Evolutionary conservation across 2,888 invertebrate species (phyloP).

Genomic region (Leptogaster cylindrica): DNA sequence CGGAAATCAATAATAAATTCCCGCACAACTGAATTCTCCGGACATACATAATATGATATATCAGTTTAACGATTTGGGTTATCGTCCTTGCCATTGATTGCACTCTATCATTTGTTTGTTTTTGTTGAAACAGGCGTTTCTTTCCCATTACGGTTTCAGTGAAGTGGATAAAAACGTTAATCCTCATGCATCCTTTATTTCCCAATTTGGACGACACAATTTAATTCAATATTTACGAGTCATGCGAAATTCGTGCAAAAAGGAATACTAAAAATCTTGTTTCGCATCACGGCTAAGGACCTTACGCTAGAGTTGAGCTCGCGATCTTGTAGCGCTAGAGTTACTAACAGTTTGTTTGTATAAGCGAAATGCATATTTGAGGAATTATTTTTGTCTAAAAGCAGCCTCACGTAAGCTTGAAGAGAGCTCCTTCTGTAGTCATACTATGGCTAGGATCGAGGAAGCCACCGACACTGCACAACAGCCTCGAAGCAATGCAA

Average conservation of each 20-base stretch:
- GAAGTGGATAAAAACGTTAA: background rate
- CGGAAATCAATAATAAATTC: constrained; percentile 22
- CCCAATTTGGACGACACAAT: too few relatives aligned
- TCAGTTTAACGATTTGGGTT: constrained; percentile 4
- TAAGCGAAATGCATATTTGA: constrained; percentile 43
- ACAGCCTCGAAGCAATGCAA: constrained; percentile 2
- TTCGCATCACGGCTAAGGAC: too few relatives aligned
- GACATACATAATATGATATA: too few relatives aligned
- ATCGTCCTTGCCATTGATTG: too few relatives aligned
- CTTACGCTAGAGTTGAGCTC: constrained; percentile 35
- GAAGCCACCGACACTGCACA: constrained; percentile 41
- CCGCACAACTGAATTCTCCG: background rate
- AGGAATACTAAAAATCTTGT: too few relatives aligned
- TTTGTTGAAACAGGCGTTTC: background rate
- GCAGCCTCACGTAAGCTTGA: constrained; percentile 41
- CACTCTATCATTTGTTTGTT: background rate
- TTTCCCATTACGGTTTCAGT: background rate
- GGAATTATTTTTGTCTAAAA: constrained; percentile 27
- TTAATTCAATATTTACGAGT: too few relatives aligned
- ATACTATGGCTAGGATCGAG: constrained; percentile 43
- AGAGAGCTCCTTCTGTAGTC: constrained; percentile 31
- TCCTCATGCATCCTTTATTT: constrained; percentile 15
- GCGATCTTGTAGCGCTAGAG: constrained; percentile 41
- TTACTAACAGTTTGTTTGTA: constrained; percentile 44
- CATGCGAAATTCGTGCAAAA: too few relatives aligned